phyloP scores from a whole-genome alignment of 2,888 invertebrate genomes.

The Sphecodes monilicornis region DNA sequence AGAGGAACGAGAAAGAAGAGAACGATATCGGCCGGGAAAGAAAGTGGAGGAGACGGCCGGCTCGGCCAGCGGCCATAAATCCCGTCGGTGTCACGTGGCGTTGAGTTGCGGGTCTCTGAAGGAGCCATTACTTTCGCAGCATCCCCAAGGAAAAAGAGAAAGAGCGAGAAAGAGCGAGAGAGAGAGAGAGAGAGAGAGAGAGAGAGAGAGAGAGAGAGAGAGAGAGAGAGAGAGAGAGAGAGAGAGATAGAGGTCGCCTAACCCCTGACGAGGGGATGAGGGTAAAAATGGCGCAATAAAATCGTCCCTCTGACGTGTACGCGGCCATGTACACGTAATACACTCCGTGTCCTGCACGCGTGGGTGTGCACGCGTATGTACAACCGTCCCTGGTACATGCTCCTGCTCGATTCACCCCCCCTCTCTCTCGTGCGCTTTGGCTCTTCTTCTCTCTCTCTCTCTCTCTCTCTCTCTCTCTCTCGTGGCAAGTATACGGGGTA shows the following conservation, averaged over 20 bases:
- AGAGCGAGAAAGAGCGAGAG: background rate
- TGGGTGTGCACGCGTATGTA: constrained; percentile 15
- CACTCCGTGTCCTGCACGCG: constrained; percentile 32
- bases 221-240: background rate
- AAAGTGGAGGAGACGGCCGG: constrained; percentile 31
- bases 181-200: background rate
- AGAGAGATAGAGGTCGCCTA: background rate
- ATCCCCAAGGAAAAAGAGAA: constrained; percentile 58
- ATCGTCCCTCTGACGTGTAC: constrained; percentile 63
- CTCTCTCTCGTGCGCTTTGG: too few species aligned
- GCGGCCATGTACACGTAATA: constrained; percentile 51
- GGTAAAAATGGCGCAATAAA: constrained; percentile 74
- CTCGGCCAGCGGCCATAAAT: constrained; percentile 62
- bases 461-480: background rate
- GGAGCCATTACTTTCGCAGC: constrained; percentile 71
- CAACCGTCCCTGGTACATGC: constrained; percentile 28
- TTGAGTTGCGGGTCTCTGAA: constrained; percentile 67
- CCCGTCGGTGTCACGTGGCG: constrained; percentile 65
- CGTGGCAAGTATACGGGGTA: background rate
- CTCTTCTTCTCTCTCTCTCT: background rate
- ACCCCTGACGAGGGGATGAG: background rate
- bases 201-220: background rate
- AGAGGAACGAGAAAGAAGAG: background rate
- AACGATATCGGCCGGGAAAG: constrained; percentile 11
- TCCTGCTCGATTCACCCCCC: constrained; percentile 7